Base-by-base conservation (phyloP, 1,140 invertebrate genomes). In the Amyelois transitella region DNA sequence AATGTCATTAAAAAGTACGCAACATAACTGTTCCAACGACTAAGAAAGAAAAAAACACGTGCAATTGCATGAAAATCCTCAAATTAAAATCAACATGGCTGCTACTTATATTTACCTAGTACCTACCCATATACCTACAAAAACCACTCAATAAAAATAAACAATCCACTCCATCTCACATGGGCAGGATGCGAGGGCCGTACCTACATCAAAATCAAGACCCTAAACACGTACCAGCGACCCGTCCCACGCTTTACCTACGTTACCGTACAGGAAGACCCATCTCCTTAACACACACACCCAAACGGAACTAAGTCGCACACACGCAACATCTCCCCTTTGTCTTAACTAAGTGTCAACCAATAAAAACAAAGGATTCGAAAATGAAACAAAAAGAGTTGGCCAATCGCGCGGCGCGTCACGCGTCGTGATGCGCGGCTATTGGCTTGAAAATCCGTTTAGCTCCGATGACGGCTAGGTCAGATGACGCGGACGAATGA, bases 341-440 rank as follows among this genome's bases (percentile, higher is more conserved):
- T 88, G 85, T 88, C 85, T 88, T 88, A 88, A 77, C 80, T 83
- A 88, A 88, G 85, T 88, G 85, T 88, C 85, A 86, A 88, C 85
- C 85, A 88, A 88, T 88, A 88, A 88, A 88, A 88, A 88, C 85
- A 88, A 88, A 88, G 85, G 85, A 86, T 88, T 84, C 77, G 75
- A 83, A 88, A 88, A 88, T 86, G 76, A 77, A 86, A 86, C 85
- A 88, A 88, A 86, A 88, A 86, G 82, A 77, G 77, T 62, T 61
- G 75, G 77, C 85, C 85, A 88, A 88, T 88, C 67, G 81, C 76
- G 72, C 69, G 51, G 72, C 75, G 72, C 77, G 78, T 86, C 78
- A 86, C 81, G 85, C 85, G 80, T 85, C 77, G 66, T 78, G 81
- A 85, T 80, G 85, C 77, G 69, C 78, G 69, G 82, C 85, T 75